Evolutionary conservation across 1,140 invertebrate genomes (phyloP), one percentile per base, ranked within the genome.

Genomic region (Neoseiulus cucumeris): DNA sequence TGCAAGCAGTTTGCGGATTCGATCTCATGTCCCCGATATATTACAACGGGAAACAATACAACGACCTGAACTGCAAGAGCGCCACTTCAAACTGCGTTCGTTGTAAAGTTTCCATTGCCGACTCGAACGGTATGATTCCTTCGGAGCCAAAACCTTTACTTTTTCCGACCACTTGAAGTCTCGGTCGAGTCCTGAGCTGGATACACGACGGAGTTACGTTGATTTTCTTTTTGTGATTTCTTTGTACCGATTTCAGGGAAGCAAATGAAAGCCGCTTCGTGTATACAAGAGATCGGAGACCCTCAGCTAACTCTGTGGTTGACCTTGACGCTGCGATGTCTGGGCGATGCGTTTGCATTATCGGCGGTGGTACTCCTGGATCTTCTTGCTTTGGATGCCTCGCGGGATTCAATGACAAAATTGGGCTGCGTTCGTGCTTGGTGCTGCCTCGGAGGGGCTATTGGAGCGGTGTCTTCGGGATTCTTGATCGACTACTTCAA

Each of bases 361-460:
- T 59, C 51, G 33, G 51, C 51, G 25, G 51, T 59, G 14, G 22
- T 59, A 18, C 51, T 59, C 22, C 51, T 59, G 17, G 51, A 59
- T 59, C 22, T 59, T 14, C 33, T 59, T 29, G 51, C 51, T 25
- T 25, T 59, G 22, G 51, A 59, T 20, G 51, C 51, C 22, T 59
- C 51, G 33, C 51, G 51, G 12, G 51, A 59, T 59, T 59, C 51
- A 2, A 59, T 59, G 51, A 18, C 51, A 14, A 59, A 59, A 59
- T 25, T 59, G 4, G 51, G 51, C 22, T 59, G 51, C 22, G 22
- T 59, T 5, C 51, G 51, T 2, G 51, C 22, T 33, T 59, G 51
- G 51, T 29, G 51, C 22, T 59, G 51, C 9, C 51, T 59, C 22
- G 51, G 51, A 59, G 51, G 51, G 6, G 14, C 51, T 2, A 59